A percentile compares a stretch with the other conserved stretches of the same genome.
Evolutionary conservation across 2,113 vertebrate genomes (phyloP).

Genomic region (Scomber japonicus): DNA sequence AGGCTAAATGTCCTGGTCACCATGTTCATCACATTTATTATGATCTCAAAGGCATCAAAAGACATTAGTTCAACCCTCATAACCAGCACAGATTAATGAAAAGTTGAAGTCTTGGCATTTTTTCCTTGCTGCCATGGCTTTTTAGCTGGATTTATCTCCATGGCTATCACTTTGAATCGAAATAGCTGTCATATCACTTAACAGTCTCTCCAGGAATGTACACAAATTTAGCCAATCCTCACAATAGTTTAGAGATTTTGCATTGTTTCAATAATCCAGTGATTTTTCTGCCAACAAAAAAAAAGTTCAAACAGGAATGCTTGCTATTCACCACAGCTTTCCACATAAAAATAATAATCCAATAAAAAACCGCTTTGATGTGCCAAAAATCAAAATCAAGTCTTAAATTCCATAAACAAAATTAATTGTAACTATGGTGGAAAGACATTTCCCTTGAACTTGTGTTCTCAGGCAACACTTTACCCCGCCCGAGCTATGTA

Average conservation of each 20-base stretch:
- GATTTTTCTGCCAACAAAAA: constrained; percentile 15
- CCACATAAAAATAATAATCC: neutral
- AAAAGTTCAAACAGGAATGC: neutral
- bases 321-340: neutral
- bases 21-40: constrained; percentile 22
- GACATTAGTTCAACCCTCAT: neutral
- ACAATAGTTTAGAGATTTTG: neutral
- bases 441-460: neutral
- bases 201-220: neutral
- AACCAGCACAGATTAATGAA: constrained; percentile 9
- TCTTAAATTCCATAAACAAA: neutral
- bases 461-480: neutral
- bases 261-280: neutral
- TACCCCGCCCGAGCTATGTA: too few species aligned
- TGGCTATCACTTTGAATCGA: constrained; percentile 6
- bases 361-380: neutral
- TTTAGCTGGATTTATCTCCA: neutral
- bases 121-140: neutral
- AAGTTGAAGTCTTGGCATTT: constrained; percentile 18
- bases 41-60: constrained; percentile 21
- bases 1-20: neutral
- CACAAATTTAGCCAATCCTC: constrained; percentile 4
- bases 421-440: neutral
- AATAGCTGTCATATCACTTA: neutral
- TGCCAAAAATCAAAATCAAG: constrained; percentile 17